These are phyloP conservation scores for Microplitis mediator DNA, from an alignment of 1,140 invertebrate genomes.

Conservation along the genomic window DNA sequence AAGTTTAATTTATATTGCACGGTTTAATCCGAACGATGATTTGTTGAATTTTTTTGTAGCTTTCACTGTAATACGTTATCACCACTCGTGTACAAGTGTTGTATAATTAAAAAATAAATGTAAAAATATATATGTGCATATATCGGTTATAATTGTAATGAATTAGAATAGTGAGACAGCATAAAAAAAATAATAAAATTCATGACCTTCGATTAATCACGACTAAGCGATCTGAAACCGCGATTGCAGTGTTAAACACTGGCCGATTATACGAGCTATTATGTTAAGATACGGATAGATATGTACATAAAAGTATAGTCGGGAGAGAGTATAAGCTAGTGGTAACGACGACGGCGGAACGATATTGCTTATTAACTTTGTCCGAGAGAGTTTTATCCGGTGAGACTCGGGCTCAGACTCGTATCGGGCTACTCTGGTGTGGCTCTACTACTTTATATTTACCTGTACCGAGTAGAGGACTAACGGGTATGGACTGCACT, in stretches of 20 bases:
- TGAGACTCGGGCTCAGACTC: too few relatives aligned
- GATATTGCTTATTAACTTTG: slow-evolving; percentile 58
- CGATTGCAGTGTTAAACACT: slow-evolving; percentile 37
- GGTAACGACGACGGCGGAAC: slow-evolving; percentile 37
- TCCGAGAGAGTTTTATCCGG: slow-evolving; percentile 41
- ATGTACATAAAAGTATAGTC: slow-evolving; percentile 12
- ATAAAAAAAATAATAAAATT: slow-evolving; percentile 10
- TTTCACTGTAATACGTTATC: too few relatives aligned
- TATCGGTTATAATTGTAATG: background rate
- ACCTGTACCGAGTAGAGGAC: slow-evolving; percentile 34
- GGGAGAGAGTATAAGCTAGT: slow-evolving; percentile 30
- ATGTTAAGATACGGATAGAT: slow-evolving; percentile 37
- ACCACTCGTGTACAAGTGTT: background rate
- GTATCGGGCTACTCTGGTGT: too few relatives aligned
- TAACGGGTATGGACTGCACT: slow-evolving; percentile 43
- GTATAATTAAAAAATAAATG: slow-evolving; percentile 10
- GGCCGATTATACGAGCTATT: slow-evolving; percentile 46
- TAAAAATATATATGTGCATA: background rate
- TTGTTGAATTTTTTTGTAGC: too few relatives aligned
- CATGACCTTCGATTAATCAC: slow-evolving; percentile 26
- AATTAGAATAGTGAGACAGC: background rate
- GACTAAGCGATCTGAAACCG: slow-evolving; percentile 1
- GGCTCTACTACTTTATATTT: too few relatives aligned
- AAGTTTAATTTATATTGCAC: too few relatives aligned
- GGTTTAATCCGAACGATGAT: too few relatives aligned